Conservation (phyloP, 2,113 vertebrate genomes). For the Asarcornis scutulata region DNA sequence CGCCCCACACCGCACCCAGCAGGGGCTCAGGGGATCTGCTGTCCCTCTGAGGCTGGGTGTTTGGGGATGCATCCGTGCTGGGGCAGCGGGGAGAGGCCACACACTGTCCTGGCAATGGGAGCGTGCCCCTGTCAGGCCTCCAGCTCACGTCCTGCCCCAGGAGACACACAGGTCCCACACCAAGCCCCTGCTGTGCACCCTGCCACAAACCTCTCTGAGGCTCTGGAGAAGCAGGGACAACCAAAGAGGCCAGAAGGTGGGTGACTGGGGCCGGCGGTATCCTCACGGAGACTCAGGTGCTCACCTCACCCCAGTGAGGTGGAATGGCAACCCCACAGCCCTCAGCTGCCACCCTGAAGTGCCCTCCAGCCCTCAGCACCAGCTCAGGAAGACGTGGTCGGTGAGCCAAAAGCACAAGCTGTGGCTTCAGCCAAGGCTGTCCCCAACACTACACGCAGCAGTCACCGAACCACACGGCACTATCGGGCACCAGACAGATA, state of each 20-base stretch:
- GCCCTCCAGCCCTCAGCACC: background rate
- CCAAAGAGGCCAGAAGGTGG: background rate
- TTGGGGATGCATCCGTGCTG: background rate
- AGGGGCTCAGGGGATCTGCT: background rate
- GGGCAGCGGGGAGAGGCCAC: rapidly evolving
- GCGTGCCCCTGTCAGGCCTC: background rate
- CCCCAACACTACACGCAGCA: background rate
- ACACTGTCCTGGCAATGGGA: rapidly evolving
- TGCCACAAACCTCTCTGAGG: background rate
- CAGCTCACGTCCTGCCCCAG: background rate
- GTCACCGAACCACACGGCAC: background rate
- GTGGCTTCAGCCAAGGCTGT: background rate
- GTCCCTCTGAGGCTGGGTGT: background rate
- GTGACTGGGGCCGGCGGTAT: background rate
- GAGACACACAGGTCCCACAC: rapidly evolving
- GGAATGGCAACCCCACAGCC: rapidly evolving
- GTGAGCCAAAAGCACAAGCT: background rate
- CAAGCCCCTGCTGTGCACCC: background rate
- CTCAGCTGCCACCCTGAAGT: rapidly evolving
- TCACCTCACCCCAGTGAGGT: background rate
- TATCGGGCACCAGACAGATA: background rate
- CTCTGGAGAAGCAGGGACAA: background rate
- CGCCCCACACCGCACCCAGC: rapidly evolving
- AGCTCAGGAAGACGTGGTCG: rapidly evolving
- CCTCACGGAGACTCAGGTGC: background rate